Evolutionary conservation across 2,888 invertebrate genomes (phyloP), one percentile per base, ranked within the genome.

Genomic region (Branchinecta sandiegonensis): DNA sequence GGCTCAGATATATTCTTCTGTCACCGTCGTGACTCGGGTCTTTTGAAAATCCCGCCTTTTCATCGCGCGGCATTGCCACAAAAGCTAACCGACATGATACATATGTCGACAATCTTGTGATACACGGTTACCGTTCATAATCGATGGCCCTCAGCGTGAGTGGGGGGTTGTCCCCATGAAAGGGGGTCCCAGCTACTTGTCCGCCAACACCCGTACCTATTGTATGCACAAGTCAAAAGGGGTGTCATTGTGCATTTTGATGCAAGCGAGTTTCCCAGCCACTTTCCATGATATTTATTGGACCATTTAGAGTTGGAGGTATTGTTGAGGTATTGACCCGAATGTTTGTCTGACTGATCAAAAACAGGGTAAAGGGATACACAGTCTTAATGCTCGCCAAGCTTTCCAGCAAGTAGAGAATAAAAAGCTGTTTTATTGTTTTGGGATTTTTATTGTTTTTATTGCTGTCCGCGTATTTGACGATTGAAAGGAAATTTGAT

Each of bases 241-340:
- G 63, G 23, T 56, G 63, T 56, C 63, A 56, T 56, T 56, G 63
- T 56, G n/a, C 63, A 56, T n/a, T 56, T 56, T 56, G 63, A 56
- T 23, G 63, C 63, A 56, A 56, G 63, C 63, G n/a, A 56, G 63
- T 56, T 56, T 56, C 63, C 63, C 63, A 56, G 23, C 14, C 14
- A 56, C 23, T 56, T 56, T 56, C 23, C 14, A 8, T 56, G 63
- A 56, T 56, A 56, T 56, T 56, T 56, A 56, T 56, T 56, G 23
- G n/a, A 56, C 63, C 63, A 56, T 56, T 56, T 17, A 56, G 23
- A 23, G 63, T 17, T 56, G 14, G 63, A 8, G 23, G 63, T 23
- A 17, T 56, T 56, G 63, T 56, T 23, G 23, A 56, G 63, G 23
- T n/a, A 56, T 56, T 56, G 63, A 56, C 63, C 63, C 63, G 23